Base-by-base conservation (phyloP, 2,797 vertebrate species). In the Acipenser oxyrinchus region DNA sequence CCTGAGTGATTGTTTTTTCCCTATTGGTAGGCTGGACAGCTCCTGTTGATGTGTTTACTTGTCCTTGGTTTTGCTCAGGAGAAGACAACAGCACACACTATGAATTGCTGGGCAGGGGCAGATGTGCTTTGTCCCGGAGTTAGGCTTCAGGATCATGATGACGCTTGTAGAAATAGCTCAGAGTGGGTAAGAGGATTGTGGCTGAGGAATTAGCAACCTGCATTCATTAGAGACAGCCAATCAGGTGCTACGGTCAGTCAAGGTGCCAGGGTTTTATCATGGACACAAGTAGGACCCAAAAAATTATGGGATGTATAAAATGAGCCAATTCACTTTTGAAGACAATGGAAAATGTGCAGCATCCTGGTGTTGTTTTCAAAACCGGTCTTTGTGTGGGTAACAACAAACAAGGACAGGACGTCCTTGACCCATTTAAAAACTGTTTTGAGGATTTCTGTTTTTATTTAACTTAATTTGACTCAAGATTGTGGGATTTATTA, bases 161-260 rank as follows among this genome's bases (percentile, higher is more conserved):
- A 84, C 83, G 78, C 75, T 81, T 84, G 86, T 92, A 92, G 84
- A 95, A 96, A 94, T 94, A 96, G 92, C 91, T 86, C 81, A 78
- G 75, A 81, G 73, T 77, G 85, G 80, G 74, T 98, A 98, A 99
- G 94, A 94, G 92, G 96, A 97, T 99, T 98, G 86, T 63, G 73
- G 58, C 79, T 80, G 82, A 84, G 86, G 91, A 92, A 92, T 94
- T 93, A 94, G 82, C 79, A 76, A 86, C 83, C 80, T 76, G 81
- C 74, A 1, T 81, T 87, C 75, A 74, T 84, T 83, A 86, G 76
- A 71, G 74, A 70, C 72, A 77, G 68, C 73, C 75, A 82, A 83
- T 87, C 74, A 71, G 73, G 64, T 61, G 53, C 6, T 66, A 75
- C 72, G 48, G 60, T 37, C 49, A 15, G 60, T 37, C 5, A 18